phyloP scores from a whole-genome alignment of 1,140 invertebrate genomes.

The Achroia grisella region DNA sequence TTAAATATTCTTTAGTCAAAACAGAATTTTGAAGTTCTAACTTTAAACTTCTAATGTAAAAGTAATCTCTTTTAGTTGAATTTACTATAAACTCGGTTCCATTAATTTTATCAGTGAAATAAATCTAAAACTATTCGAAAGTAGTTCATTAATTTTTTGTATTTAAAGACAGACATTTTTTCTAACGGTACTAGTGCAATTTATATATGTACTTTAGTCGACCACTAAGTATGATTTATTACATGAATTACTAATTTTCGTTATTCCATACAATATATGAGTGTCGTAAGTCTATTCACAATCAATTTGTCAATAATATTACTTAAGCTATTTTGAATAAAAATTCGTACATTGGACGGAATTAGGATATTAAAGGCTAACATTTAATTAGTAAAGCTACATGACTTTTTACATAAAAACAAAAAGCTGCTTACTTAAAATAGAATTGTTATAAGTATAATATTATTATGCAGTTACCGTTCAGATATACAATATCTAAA shows the following conservation, averaged over 20 bases:
- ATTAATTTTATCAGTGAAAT: too few relatives aligned
- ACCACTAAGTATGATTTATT: too few relatives aligned
- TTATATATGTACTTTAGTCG: too few relatives aligned
- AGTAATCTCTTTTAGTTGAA: too few relatives aligned
- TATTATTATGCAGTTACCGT: slow-evolving; percentile 6
- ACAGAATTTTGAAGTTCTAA: too few relatives aligned
- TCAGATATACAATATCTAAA: slow-evolving; percentile 38
- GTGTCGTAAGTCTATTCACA: slow-evolving; percentile 26
- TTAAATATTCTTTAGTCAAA: too few relatives aligned
- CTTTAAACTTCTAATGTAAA: too few relatives aligned
- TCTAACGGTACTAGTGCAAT: too few relatives aligned
- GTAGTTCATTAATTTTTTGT: too few relatives aligned
- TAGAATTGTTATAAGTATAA: background rate
- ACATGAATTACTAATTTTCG: slow-evolving; percentile 6
- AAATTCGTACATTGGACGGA: slow-evolving; percentile 47
- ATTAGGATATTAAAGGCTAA: slow-evolving; percentile 36
- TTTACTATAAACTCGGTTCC: too few relatives aligned
- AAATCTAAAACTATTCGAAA: too few relatives aligned
- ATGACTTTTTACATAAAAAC: slow-evolving; percentile 63
- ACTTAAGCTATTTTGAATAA: background rate
- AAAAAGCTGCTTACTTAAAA: slow-evolving; percentile 26
- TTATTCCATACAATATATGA: slow-evolving; percentile 14
- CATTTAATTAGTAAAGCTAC: slow-evolving; percentile 65
- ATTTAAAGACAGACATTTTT: too few relatives aligned
- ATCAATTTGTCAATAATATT: slow-evolving; percentile 12